Conservation (phyloP, 2,888 invertebrate genomes). For the Oxycera nigricornis region DNA sequence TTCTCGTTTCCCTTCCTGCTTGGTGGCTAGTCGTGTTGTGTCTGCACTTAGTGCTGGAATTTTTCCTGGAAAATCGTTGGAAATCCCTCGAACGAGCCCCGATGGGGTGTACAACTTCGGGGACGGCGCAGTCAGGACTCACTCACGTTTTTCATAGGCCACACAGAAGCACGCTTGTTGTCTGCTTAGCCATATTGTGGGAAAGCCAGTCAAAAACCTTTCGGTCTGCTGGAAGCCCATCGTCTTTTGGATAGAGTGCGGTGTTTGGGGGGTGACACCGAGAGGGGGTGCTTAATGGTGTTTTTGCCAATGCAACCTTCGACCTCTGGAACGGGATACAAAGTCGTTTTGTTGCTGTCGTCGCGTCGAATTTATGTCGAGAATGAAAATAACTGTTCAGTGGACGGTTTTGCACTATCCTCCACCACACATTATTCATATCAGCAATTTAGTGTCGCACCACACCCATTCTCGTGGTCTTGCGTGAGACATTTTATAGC, state of each 20-base stretch:
- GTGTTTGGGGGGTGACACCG: neutral
- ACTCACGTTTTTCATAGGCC: neutral
- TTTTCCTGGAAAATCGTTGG: conserved; percentile 24
- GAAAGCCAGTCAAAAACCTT: conserved; percentile 26
- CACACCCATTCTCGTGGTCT: conserved; percentile 19
- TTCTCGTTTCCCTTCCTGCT: conserved; percentile 3
- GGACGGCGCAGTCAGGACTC: neutral
- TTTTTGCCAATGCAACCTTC: conserved; percentile 24
- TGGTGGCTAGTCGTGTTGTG: neutral
- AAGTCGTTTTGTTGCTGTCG: neutral
- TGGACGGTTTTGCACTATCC: neutral
- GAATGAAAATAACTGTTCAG: conserved; percentile 18
- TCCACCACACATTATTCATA: neutral
- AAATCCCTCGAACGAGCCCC: conserved; percentile 17
- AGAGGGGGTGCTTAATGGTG: neutral
- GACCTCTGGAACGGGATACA: conserved; percentile 2
- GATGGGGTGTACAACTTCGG: neutral
- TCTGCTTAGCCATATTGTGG: conserved; percentile 10
- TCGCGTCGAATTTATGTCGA: conserved; percentile 17
- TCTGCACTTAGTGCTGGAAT: conserved; percentile 11
- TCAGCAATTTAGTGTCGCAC: neutral
- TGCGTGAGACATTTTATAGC: conserved; percentile 21
- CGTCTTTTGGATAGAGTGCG: neutral
- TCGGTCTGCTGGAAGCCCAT: neutral
- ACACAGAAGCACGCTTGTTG: neutral